A percentile compares a stretch with the other conserved stretches of the same genome.
These are phyloP conservation scores for Brachionus koreanus DNA, from an alignment of 1,140 invertebrate species.

Conservation along the genomic window DNA sequence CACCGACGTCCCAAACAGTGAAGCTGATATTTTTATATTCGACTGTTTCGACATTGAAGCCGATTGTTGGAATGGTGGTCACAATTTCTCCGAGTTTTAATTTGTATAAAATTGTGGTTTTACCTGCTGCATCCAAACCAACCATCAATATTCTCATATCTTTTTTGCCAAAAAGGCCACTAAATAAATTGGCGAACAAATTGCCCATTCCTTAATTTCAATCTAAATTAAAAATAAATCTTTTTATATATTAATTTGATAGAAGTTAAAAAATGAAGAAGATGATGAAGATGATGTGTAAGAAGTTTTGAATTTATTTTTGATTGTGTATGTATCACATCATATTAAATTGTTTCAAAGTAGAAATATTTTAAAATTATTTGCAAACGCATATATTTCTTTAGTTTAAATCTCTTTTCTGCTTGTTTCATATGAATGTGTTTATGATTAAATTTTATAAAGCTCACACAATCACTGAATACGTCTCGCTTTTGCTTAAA, in stretches of 20 bases:
- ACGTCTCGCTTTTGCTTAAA: background rate
- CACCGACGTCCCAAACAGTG: slow-evolving; percentile 70
- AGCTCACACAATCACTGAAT: background rate
- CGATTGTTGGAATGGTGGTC: too few relatives aligned
- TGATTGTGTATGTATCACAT: background rate
- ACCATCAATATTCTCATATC: slow-evolving; percentile 99
- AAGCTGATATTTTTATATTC: slow-evolving; percentile 58
- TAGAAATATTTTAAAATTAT: slow-evolving; percentile 8
- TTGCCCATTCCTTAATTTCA: slow-evolving; percentile 38
- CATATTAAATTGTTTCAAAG: background rate
- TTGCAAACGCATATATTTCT: background rate
- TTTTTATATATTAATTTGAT: background rate
- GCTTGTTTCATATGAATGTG: slow-evolving; percentile 1
- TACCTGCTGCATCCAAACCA: slow-evolving; percentile 90
- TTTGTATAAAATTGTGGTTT: slow-evolving; percentile 96
- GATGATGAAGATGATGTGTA: slow-evolving; percentile 41
- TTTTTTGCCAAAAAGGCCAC: slow-evolving; percentile 78
- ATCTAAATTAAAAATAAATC: slow-evolving; percentile 1
- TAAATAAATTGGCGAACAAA: slow-evolving; percentile 43
- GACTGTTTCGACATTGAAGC: too few relatives aligned
- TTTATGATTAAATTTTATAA: slow-evolving; percentile 9
- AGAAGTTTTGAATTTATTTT: slow-evolving; percentile 6
- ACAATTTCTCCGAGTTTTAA: slow-evolving; percentile 94
- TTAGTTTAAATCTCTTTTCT: background rate
- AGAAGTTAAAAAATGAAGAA: slow-evolving; percentile 1